A percentile compares a stretch with the other conserved stretches of the same genome.
Evolutionary conservation across 2,888 invertebrate species (phyloP).

Genomic region (Drosophila recens): DNA sequence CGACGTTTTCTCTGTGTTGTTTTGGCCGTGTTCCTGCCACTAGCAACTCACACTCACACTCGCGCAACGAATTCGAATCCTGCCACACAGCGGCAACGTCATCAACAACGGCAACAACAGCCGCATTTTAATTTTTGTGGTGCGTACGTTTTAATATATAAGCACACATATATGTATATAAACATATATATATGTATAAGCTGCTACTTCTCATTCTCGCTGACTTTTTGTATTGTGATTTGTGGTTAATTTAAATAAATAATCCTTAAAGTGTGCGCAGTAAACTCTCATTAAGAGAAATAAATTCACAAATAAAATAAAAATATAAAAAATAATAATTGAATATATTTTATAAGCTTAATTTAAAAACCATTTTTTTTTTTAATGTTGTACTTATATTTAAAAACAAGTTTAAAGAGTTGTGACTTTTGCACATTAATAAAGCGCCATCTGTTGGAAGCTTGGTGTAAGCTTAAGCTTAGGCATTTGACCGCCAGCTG

Average conservation of each 20-base stretch:
- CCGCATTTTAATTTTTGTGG: slow-evolving; percentile 75
- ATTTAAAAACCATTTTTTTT: neutral
- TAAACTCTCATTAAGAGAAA: neutral
- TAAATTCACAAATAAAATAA: neutral
- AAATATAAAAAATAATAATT: neutral
- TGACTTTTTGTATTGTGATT: slow-evolving; percentile 59
- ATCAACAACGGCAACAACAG: slow-evolving; percentile 48
- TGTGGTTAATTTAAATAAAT: slow-evolving; percentile 79
- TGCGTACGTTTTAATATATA: slow-evolving; percentile 64
- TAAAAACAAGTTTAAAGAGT: slow-evolving; percentile 6
- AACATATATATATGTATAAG: slow-evolving; percentile 3
- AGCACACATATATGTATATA: slow-evolving; percentile 31
- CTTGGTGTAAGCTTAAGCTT: neutral
- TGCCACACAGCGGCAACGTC: slow-evolving; percentile 45
- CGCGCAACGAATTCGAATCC: slow-evolving; percentile 62
- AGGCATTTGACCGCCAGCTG: slow-evolving; percentile 30
- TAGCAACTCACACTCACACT: slow-evolving; percentile 68
- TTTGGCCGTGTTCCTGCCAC: slow-evolving; percentile 62
- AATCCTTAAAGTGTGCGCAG: slow-evolving; percentile 66
- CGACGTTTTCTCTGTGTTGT: slow-evolving; percentile 47
- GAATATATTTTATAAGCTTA: neutral
- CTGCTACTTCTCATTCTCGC: slow-evolving; percentile 19
- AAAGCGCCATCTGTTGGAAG: slow-evolving; percentile 41
- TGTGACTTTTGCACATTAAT: neutral
- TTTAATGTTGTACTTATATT: slow-evolving; percentile 1